Base-by-base conservation (phyloP, 2,888 invertebrate genomes). In the Cephalotes varians region DNA sequence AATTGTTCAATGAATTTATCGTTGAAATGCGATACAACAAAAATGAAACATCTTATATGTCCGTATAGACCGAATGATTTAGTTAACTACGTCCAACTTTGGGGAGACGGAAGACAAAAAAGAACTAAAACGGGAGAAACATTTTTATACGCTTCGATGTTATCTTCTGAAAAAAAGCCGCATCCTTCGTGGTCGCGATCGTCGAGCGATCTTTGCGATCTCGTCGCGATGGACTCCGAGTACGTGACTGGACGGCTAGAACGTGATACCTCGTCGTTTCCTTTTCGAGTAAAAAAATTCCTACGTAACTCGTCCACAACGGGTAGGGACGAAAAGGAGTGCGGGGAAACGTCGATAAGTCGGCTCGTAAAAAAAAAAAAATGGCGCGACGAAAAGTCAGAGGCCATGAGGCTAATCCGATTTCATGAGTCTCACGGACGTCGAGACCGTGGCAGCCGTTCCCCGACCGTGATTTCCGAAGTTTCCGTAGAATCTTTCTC, bases 341-440 rank as follows among this genome's bases (percentile, higher is more conserved):
- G 28, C 54, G 10, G 34, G 34, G 83, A 40, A n/a, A 77, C 2
- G 37, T 25, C 12, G 77, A 81, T 21, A 64, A 56, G 51, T 47
- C 31, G 72, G 28, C 15, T 4, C 28, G 37, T 18, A 34, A 54
- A 62, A 73, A 87, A n/a, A 34, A 54, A 62, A 83, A 85, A 87
- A 71, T 64, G 56, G 64, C 76, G 83, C 67, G 73, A 85, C 85
- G 77, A 77, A 85, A 85, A 86, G 67, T 77, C 76, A 76, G 76
- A 80, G 51, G 65, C 72, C 69, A 44, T 51, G 71, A 56, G 56
- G 40, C 49, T 58, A 74, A 69, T 73, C 60, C 67, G 76, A 85
- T 85, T 85, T 83, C 74, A 83, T 58, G 82, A 79, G 58, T 58
- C 60, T 71, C 69, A 34, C 74, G 34, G 2, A 7, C 31, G 58